Conservation (phyloP, 1,140 invertebrate species). For the Drosophila novamexicana region DNA sequence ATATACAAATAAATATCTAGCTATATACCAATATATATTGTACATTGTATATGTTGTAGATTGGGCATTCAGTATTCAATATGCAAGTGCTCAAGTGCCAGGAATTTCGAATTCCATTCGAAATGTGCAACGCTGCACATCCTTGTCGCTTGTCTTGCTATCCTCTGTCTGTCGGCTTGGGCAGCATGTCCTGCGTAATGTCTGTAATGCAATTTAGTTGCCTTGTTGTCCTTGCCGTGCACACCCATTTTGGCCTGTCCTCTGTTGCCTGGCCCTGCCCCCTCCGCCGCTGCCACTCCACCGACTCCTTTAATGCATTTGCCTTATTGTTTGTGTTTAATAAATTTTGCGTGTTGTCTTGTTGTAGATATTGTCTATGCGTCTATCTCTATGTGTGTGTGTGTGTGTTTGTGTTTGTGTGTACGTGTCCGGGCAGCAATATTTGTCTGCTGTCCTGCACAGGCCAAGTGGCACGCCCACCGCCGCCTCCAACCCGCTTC, state of each 20-base stretch:
- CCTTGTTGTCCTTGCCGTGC: conserved; percentile 66
- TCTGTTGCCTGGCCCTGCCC: background rate
- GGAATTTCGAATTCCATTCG: conserved; percentile 62
- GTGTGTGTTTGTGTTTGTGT: background rate
- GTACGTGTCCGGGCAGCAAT: conserved; percentile 52
- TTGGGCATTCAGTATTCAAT: conserved; percentile 52
- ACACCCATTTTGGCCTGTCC: conserved; percentile 47
- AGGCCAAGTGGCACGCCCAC: conserved; percentile 58
- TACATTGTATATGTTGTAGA: conserved; percentile 12
- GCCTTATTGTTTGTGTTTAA: conserved; percentile 83
- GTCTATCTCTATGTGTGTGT: conserved; percentile 9
- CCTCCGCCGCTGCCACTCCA: background rate
- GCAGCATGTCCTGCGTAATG: conserved; percentile 48
- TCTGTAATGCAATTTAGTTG: conserved; percentile 82
- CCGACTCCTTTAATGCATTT: conserved; percentile 70
- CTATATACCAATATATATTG: conserved; percentile 6
- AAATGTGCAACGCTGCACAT: conserved; percentile 78
- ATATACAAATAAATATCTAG: conserved; percentile 8
- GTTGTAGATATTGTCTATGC: conserved; percentile 41
- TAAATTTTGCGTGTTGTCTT: conserved; percentile 79
- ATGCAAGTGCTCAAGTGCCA: conserved; percentile 46
- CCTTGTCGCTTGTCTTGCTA: conserved; percentile 56
- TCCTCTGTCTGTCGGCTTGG: conserved; percentile 6
- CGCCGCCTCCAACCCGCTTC: conserved; percentile 5
- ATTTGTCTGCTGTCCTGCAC: conserved; percentile 74